Percentiles rank a stretch among this genome's conserved stretches.
Conservation (phyloP, 2,888 invertebrate species). For the Limnephilus lunatus region DNA sequence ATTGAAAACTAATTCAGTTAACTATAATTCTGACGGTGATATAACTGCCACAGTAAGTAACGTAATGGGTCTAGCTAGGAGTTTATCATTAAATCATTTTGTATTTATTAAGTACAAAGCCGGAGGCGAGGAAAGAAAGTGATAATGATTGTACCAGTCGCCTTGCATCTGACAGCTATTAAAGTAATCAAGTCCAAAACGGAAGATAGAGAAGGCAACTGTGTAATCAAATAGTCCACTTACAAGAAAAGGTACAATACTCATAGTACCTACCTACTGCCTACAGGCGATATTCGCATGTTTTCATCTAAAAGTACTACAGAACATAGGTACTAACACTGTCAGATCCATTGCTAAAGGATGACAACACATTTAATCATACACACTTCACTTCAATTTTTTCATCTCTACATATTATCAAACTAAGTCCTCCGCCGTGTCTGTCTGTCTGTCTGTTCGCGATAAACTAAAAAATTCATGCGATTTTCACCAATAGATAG, state of each 20-base stretch:
- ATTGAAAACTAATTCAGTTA: too few species aligned
- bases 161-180: not conserved
- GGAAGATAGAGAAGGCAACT: not conserved
- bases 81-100: not conserved
- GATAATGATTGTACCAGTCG: not conserved
- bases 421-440: too few species aligned
- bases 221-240: not conserved
- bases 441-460: too few species aligned
- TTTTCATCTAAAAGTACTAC: not conserved
- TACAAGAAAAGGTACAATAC: not conserved
- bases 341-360: not conserved
- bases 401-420: too few species aligned
- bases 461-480: too few species aligned
- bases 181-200: not conserved
- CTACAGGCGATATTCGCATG: not conserved
- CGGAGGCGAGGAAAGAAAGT: not conserved
- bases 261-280: too few species aligned
- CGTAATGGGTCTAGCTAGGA: too few species aligned
- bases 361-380: too few species aligned
- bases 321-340: not conserved
- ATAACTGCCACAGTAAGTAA: too few species aligned
- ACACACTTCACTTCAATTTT: too few species aligned
- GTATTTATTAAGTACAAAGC: not conserved
- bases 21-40: too few species aligned
- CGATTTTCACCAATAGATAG: too few species aligned